These are phyloP conservation scores for Eidolon helvum DNA, from an alignment of 2,113 vertebrate genomes.

Conservation along the genomic window DNA sequence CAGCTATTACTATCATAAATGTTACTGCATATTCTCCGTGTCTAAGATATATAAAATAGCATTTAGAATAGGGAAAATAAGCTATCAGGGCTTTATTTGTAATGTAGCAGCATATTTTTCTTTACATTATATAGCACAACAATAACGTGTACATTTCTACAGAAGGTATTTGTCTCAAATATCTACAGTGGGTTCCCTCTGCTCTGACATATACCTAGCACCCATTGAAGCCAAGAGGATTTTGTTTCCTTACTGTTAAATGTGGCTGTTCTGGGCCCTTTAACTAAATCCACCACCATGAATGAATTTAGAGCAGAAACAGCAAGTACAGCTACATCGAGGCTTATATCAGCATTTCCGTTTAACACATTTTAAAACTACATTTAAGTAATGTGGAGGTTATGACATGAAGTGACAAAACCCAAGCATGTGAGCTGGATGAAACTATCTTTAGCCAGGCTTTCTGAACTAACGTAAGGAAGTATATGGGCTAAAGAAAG, in stretches of 20 bases:
- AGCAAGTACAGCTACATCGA: conserved; percentile 54
- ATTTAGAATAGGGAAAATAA: conserved; percentile 5
- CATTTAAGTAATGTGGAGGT: conserved; percentile 62
- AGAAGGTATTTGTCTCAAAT: conserved; percentile 13
- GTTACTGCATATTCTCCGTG: background rate
- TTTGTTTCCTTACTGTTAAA: conserved; percentile 42
- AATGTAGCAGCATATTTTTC: background rate
- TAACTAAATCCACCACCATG: conserved; percentile 47
- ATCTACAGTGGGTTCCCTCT: background rate
- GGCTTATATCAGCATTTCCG: conserved; percentile 63
- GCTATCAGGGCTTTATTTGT: background rate
- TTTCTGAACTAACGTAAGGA: background rate
- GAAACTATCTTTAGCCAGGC: conserved; percentile 40
- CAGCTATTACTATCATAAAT: conserved; percentile 50
- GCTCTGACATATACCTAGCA: background rate
- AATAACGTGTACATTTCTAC: background rate
- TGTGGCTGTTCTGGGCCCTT: conserved; percentile 24
- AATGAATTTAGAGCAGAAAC: conserved; percentile 62
- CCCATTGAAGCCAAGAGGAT: conserved; percentile 25
- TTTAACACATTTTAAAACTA: conserved; percentile 62
- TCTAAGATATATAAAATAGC: background rate
- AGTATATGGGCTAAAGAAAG: conserved; percentile 17
- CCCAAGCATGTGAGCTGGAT: conserved; percentile 19
- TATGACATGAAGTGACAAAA: conserved; percentile 67
- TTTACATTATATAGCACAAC: background rate